Conservation (phyloP, 1,140 invertebrate species). For the Mercenaria mercenaria region DNA sequence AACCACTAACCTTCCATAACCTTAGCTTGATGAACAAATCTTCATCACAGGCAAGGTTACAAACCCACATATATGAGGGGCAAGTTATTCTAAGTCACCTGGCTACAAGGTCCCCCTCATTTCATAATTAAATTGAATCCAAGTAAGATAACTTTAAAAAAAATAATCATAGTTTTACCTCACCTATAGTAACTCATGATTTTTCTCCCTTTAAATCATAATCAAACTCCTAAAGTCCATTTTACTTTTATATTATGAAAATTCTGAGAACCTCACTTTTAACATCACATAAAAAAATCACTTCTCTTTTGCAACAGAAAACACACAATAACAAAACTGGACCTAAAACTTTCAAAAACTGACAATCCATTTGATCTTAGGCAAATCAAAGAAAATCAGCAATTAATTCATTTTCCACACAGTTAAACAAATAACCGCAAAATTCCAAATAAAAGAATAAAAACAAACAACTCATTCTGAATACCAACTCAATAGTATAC, state of each 20-base stretch:
- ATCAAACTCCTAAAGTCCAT: background rate
- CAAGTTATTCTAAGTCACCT: too few species aligned
- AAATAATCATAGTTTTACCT: too few species aligned
- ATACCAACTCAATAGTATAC: background rate
- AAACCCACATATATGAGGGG: too few species aligned
- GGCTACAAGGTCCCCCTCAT: too few species aligned
- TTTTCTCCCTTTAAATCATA: constrained; percentile 13
- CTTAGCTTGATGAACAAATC: too few species aligned
- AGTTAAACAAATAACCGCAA: background rate
- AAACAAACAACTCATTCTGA: constrained; percentile 11
- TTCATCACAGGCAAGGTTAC: too few species aligned
- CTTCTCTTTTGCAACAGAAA: too few species aligned
- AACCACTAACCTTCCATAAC: too few species aligned
- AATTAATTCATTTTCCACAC: background rate
- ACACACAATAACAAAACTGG: background rate
- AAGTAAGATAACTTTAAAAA: too few species aligned
- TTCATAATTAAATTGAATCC: too few species aligned
- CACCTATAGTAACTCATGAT: constrained; percentile 56
- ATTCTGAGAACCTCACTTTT: too few species aligned
- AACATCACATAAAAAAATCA: too few species aligned
- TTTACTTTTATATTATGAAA: background rate
- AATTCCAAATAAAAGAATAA: background rate
- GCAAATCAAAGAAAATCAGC: background rate
- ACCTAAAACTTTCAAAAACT: background rate
- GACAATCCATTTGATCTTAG: background rate